Base-by-base conservation (phyloP, 2,888 invertebrate species). In the Leptura quadrifasciata region DNA sequence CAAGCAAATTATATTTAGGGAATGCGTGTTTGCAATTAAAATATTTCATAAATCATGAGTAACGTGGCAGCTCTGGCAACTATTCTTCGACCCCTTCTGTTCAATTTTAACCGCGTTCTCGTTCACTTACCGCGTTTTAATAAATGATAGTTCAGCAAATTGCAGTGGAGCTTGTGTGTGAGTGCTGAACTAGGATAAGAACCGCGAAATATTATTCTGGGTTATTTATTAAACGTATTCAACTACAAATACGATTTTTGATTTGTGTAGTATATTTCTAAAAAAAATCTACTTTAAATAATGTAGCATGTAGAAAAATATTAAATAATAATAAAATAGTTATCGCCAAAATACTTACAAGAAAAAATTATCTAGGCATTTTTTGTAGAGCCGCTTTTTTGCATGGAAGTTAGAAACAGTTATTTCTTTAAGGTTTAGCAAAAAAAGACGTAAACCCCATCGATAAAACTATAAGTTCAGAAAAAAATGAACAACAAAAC, bases 11-110 rank as follows among this genome's bases (percentile, higher is more conserved):
- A n/a, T 65, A 21, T 54, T 52, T 52, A 35, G n/a, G 35, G 24
- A 27, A 65, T 54, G 15, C 52, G 18, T 47, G 69, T 63, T 20
- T 39, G 71, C 63, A 75, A 75, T 75, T 75, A 75, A 72, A 75
- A 72, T 72, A 55, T 72, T 72, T 72, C 75, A 75, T 75, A 75
- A 75, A 75, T 75, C 75, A 75, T 68, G 24, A 27, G 35, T n/a
- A 18, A 31, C 65, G 54, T 55, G 71, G 70, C 71, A 57, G 70
- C 52, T 71, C 58, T 18, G 58, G 55, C 55, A 63, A 47, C 67
- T 72, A 21, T 52, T 24, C 64, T 18, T 52, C 18, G n/a, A n/a
- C 35, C 17, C 35, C 5, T n/a, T 21, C n/a, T 21, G 39, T 21
- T 54, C 39, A 54, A 63, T 54, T 64, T 55, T 20, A 72, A 72